Conservation (phyloP, 2,888 invertebrate genomes). For the Xanthia togata region DNA sequence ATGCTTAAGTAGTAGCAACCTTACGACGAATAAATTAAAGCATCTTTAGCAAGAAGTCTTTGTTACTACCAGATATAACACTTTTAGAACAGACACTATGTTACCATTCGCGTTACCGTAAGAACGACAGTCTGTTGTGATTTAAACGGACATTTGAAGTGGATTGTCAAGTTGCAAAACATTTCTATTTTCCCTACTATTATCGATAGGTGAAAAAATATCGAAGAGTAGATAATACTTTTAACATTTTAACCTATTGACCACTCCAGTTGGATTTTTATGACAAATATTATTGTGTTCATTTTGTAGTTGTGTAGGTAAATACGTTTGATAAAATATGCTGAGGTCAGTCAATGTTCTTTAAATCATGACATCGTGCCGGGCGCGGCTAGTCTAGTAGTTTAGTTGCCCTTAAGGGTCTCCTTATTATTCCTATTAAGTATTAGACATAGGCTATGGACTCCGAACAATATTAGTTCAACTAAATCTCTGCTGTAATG, state of each 20-base stretch:
- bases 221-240: neutral
- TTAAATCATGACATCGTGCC: neutral
- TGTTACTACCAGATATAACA: too few relatives aligned
- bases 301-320: too few relatives aligned
- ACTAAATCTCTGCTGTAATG: constrained; percentile 1
- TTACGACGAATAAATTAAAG: too few relatives aligned
- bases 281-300: neutral
- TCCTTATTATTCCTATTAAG: too few relatives aligned
- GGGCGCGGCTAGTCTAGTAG: neutral
- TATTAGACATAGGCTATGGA: too few relatives aligned
- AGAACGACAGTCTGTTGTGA: neutral
- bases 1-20: too few relatives aligned
- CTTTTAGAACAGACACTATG: neutral
- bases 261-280: too few relatives aligned
- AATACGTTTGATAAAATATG: neutral
- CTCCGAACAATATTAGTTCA: neutral
- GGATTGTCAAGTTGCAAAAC: too few relatives aligned
- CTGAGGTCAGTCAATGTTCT: neutral
- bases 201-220: neutral
- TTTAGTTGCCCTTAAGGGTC: too few relatives aligned
- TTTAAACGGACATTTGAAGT: neutral
- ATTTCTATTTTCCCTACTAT: too few relatives aligned
- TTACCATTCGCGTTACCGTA: neutral
- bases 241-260: neutral
- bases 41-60: too few relatives aligned